Evolutionary conservation across 2,113 vertebrate species (phyloP), one percentile per base, ranked within the genome.

Genomic region (Parotia lawesii): DNA sequence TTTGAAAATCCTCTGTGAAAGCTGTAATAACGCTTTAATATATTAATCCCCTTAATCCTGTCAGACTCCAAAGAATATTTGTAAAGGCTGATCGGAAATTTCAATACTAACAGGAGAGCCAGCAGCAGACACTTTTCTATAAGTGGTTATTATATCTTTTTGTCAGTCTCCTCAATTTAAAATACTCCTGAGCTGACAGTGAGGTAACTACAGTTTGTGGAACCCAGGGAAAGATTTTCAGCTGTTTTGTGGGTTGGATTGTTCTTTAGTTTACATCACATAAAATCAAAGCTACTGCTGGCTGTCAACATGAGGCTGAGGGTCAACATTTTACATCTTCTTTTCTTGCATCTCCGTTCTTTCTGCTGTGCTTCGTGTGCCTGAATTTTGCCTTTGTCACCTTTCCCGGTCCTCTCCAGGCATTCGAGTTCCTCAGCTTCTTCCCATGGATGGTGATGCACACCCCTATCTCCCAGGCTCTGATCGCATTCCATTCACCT

Each of bases 31-130:
- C 96, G 96, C 96, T 96, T 97, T 97, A 97, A 97, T 97, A 94
- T 98, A 96, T 98, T 97, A 98, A 98, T 98, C 96, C 96, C 89
- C 96, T 97, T 98, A 98, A 97, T 98, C 97, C 96, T 97, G 97
- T 96, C 97, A 97, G 96, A 97, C 89, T 97, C 97, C 96, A 88
- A 96, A 97, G 95, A 97, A 97, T 96, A 97, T 97, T 90, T 82
- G 95, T 95, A 88, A 90, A 70, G 37, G 94, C 95, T 95, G 96
- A 96, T 93, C 97, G 94, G 85, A 97, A 95, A 92, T 92, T 93
- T 87, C 24, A 54, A 87, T 96, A 84, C 80, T 48, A 73, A 73
- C 12, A 25, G 92, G 51, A 89, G 90, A 90, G 81, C 77, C 76
- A 40, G 14, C 9, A 47, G 86, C 62, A 87, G 90, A 45, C 27